phyloP scores from a whole-genome alignment of 1,140 invertebrate genomes.

The Ridgeia piscesae region DNA sequence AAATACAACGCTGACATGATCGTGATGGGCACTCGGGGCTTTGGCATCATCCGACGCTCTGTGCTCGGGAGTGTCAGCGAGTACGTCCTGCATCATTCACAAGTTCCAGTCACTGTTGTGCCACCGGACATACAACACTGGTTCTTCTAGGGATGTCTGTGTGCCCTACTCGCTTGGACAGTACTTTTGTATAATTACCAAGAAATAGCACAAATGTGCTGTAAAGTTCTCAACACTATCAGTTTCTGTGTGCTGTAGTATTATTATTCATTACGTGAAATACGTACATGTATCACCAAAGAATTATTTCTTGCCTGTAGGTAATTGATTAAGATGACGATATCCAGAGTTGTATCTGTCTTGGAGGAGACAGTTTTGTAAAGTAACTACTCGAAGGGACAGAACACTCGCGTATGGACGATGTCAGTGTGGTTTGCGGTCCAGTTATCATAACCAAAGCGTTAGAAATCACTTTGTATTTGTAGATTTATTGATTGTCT shows the following conservation, averaged over 20 bases:
- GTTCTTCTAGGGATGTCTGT: constrained; percentile 21
- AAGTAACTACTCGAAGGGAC: not conserved
- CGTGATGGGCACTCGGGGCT: constrained; percentile 26
- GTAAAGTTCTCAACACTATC: not conserved
- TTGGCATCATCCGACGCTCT: constrained; percentile 25
- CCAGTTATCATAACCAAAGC: not conserved
- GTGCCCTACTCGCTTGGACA: not conserved
- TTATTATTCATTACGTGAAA: not conserved
- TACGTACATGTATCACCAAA: not conserved
- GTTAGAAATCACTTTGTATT: too few relatives aligned
- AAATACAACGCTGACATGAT: constrained; percentile 17
- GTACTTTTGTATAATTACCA: not conserved
- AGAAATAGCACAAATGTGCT: not conserved
- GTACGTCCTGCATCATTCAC: constrained; percentile 28
- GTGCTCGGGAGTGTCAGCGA: constrained; percentile 32
- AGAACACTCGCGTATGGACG: not conserved
- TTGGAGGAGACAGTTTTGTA: not conserved
- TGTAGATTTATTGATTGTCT: too few relatives aligned
- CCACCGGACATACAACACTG: constrained; percentile 21
- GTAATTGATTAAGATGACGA: not conserved
- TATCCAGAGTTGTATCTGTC: not conserved
- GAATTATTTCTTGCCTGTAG: not conserved
- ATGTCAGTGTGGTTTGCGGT: not conserved
- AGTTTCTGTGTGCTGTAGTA: not conserved
- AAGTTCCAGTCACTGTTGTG: constrained; percentile 30